phyloP scores from a whole-genome alignment of 2,888 invertebrate species.

The Ormyrus rosae region DNA sequence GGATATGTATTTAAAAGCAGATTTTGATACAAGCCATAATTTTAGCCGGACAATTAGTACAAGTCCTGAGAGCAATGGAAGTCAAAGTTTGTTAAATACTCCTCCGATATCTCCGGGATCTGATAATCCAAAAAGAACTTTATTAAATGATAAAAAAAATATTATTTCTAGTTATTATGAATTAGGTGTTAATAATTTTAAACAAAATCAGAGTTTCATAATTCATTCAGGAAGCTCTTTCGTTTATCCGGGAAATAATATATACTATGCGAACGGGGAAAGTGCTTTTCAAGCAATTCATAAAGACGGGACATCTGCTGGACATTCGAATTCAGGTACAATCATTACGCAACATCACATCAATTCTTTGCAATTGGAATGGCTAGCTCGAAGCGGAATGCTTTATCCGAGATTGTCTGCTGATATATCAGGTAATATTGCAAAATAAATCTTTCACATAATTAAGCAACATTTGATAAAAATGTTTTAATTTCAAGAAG shows the following conservation, averaged over 20 bases:
- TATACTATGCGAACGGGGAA: conserved; percentile 69
- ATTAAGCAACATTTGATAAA: no score
- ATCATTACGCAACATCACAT: conserved; percentile 81
- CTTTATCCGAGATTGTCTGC: not conserved
- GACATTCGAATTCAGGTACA: conserved; percentile 65
- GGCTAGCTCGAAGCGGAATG: conserved; percentile 3
- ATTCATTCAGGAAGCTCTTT: conserved; percentile 70
- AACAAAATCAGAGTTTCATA: conserved; percentile 70
- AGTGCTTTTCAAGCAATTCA: conserved; percentile 76
- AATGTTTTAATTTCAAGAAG: no score
- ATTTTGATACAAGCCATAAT: conserved; percentile 66
- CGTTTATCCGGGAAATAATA: conserved; percentile 70
- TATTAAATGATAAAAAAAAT: conserved; percentile 57
- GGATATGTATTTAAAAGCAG: conserved; percentile 7
- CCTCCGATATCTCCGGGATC: conserved; percentile 92
- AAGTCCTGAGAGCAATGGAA: conserved; percentile 80
- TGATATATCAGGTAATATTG: not conserved
- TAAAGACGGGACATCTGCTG: conserved; percentile 76
- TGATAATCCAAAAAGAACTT: conserved; percentile 79
- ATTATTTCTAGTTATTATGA: conserved; percentile 59
- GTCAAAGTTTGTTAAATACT: conserved; percentile 82
- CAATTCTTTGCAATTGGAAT: conserved; percentile 78
- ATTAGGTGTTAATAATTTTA: conserved; percentile 61
- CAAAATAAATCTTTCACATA: no score
- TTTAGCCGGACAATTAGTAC: conserved; percentile 76